Base-by-base conservation (phyloP, 2,888 invertebrate species). In the Unio pictorum region DNA sequence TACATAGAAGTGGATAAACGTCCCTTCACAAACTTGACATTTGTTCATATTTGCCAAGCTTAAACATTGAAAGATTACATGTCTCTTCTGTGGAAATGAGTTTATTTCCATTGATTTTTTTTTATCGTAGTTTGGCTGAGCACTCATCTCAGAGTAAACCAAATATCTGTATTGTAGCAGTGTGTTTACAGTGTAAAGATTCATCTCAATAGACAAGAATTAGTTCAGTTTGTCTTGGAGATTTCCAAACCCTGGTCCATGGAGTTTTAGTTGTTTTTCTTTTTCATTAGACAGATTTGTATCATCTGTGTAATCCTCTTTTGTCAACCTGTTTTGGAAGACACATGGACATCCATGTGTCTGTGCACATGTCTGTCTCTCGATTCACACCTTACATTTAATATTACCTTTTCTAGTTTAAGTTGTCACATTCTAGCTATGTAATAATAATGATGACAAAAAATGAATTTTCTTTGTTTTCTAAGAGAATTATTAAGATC, bases 31-130 rank as follows among this genome's bases (percentile, higher is more conserved):
- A 64, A 64, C 64, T 64, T 64, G 64, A 64, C 64, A 64, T 64
- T 64, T 64, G 64, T 64, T 57, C 57, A 64, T 64, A 64, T 64
- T 64, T 64, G 64, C 64, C 57, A 11, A 64, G 64, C 64, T 28
- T 57, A 64, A 55, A 64, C 64, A 64, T 64, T 56, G 57, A 74
- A 74, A 64, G 74, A 74, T 74, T 71, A 74, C 71, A 66, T 68
- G 66, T 66, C 63, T 65, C 69, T 67, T 61, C 58, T 55, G 57
- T 63, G 56, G 69, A 74, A 74, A 74, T 74, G 68, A 72, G 74
- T 74, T 74, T 57, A 66, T 63, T 64, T 60, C 55, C 60, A 71
- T 71, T 67, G 71, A 74, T 73, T 69, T 61, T 55, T 23, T 64
- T 64, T 64, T 56, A 56, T 57, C 54, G 8, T 7, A 18, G 64